Percentiles rank a stretch among this genome's conserved stretches.
phyloP scores from a whole-genome alignment of 2,888 invertebrate species.

The Drosophila siamana region DNA sequence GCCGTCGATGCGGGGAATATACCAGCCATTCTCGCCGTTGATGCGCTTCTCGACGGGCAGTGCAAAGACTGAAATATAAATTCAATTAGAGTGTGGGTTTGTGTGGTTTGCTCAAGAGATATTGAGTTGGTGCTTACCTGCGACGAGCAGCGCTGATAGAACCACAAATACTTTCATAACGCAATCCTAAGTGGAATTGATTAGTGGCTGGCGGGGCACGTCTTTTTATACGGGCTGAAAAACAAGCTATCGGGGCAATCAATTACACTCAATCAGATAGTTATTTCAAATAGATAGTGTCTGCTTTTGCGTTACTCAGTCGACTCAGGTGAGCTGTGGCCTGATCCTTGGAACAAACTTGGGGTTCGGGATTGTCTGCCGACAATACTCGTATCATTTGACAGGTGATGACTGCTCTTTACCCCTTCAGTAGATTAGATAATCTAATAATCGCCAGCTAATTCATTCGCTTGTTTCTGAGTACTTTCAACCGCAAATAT shows the following conservation, averaged over 20 bases:
- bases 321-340: neutral
- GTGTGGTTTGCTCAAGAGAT: neutral
- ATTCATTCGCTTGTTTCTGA: neutral
- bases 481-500: neutral
- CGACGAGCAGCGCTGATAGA: conserved; percentile 33
- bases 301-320: neutral
- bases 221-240: conserved; percentile 35
- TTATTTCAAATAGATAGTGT: conserved; percentile 12
- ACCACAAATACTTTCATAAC: conserved; percentile 38
- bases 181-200: conserved; percentile 9
- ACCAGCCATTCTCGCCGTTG: conserved; percentile 67
- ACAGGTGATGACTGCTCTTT: neutral
- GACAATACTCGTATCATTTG: conserved; percentile 3
- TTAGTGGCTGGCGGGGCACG: neutral
- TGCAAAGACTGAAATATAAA: conserved; percentile 36
- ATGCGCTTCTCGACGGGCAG: conserved; percentile 58
- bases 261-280: conserved; percentile 3
- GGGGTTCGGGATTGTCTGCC: neutral
- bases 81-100: neutral
- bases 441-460: neutral
- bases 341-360: neutral
- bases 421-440: neutral
- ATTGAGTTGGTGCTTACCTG: conserved; percentile 44
- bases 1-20: conserved; percentile 64
- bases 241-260: neutral